Percentiles rank a stretch among this genome's conserved stretches.
Conservation (phyloP, 2,888 invertebrate species). For the Calliscelio sp. region DNA sequence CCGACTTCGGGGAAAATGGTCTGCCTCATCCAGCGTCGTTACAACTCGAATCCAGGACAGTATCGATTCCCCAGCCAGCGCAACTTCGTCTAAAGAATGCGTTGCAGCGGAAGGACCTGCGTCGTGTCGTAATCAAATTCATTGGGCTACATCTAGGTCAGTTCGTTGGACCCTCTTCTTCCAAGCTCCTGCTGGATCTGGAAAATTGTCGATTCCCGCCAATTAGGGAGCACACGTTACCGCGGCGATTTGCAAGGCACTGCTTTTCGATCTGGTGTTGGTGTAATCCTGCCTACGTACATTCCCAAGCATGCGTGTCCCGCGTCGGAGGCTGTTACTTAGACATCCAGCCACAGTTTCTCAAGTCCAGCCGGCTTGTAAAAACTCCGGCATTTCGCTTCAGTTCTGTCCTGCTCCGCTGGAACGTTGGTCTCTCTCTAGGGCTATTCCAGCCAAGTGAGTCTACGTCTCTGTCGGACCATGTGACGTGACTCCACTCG, state of each 20-base stretch:
- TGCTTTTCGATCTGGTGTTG: conserved; percentile 34
- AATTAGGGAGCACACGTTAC: conserved; percentile 45
- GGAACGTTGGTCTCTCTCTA: conserved; percentile 34
- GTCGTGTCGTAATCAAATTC: conserved; percentile 25
- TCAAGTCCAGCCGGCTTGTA: conserved; percentile 63
- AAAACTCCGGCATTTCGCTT: conserved; percentile 71
- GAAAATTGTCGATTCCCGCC: conserved; percentile 7
- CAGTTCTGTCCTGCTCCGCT: conserved; percentile 47
- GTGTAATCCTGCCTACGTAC: conserved; percentile 44
- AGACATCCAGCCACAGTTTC: conserved; percentile 64
- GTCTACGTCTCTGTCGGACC: conserved; percentile 67
- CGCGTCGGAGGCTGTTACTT: conserved; percentile 61
- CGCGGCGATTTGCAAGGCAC: conserved; percentile 35
- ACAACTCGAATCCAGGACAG: conserved; percentile 39
- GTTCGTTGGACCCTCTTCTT: neutral
- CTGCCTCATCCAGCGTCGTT: conserved; percentile 19
- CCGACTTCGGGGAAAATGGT: conserved; percentile 16
- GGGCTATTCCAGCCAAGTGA: conserved; percentile 62
- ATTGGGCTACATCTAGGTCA: conserved; percentile 8
- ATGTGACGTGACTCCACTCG: conserved; percentile 74
- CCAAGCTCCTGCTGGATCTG: no score
- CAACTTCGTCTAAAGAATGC: conserved; percentile 31
- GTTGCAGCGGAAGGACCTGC: conserved; percentile 1
- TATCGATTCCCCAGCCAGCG: conserved; percentile 38
- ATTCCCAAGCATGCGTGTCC: conserved; percentile 52